Evolutionary conservation across 2,113 vertebrate genomes (phyloP), one percentile per base, ranked within the genome.

Genomic region (Psophia crepitans): DNA sequence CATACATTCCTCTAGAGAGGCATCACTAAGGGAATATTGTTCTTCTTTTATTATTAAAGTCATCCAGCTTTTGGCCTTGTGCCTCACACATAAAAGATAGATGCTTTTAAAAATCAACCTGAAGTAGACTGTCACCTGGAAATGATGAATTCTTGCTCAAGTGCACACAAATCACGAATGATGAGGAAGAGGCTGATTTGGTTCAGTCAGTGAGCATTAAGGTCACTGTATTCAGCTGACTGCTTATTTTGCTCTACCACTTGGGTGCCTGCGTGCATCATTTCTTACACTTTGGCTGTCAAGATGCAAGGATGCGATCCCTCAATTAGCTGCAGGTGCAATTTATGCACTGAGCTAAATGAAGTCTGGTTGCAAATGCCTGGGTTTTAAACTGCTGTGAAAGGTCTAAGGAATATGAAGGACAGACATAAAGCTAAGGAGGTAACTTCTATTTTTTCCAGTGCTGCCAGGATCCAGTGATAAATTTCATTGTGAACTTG

Each of bases 81-180:
- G 77, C 81, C 74, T 87, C 66, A 84, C 51, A 33, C 35, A 61
- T 64, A 44, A n/a, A 87, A 92, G 80, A 92, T 3, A 79, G 65
- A 95, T 70, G 53, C 86, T 89, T 89, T 92, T 58, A 89, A 96
- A 92, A 96, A 90, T 87, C 61, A 92, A 28, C 80, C 90, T 90
- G 87, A 95, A 84, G 66, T 49, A 76, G 77, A 39, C 61, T 87
- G 93, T 74, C 87, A 94, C 89, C 94, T 95, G 93, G 74, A 92
- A 97, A 95, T 0, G 1, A 92, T 43, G 77, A 91, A 93, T 79
- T 87, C 75, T 49, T 87, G 87, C 74, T 92, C 81, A 76, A 93
- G 69, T 73, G 80, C 92, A 73, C 85, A 95, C 46, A 90, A 93
- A 93, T 89, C 83, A 64, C 0, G 0, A 88, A 63, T 41, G 7